These are phyloP conservation scores for Macrophya annulata DNA, from an alignment of 2,888 invertebrate species.

Conservation along the genomic window DNA sequence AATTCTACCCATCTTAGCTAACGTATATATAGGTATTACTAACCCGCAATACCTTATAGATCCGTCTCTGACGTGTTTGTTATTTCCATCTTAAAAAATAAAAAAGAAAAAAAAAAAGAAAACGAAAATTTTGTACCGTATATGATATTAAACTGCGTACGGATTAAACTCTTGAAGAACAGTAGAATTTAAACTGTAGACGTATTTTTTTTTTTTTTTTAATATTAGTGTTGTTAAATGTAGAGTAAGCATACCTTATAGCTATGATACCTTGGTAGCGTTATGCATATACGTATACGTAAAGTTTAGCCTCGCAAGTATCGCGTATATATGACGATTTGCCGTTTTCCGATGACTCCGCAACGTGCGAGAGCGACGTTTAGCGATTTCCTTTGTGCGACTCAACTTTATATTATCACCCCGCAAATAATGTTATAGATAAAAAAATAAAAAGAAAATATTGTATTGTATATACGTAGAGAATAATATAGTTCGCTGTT, in stretches of 20 bases:
- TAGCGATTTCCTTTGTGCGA: constrained; percentile 33
- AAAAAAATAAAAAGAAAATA: not conserved
- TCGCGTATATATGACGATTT: not conserved
- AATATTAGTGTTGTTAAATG: not conserved
- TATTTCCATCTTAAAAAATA: not conserved
- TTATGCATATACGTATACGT: not conserved
- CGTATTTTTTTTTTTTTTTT: not conserved
- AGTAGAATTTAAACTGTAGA: not conserved
- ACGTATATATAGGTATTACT: not conserved
- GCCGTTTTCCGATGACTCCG: constrained; percentile 18
- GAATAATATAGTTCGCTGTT: not conserved
- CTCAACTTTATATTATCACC: constrained; percentile 12
- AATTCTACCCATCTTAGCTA: not conserved
- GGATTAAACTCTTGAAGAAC: not conserved
- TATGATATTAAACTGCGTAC: not conserved
- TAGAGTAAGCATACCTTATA: not conserved
- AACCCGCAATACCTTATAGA: not conserved
- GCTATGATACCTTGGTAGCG: not conserved
- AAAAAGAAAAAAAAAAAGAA: not conserved
- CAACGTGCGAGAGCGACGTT: not conserved
- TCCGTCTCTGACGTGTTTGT: not conserved
- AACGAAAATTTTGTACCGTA: not conserved
- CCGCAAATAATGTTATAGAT: constrained; percentile 22
- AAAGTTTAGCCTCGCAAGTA: not conserved
- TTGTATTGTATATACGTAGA: not conserved